Evolutionary conservation across 2,113 vertebrate species (phyloP), one percentile per base, ranked within the genome.

Genomic region (Apteryx mantelli): DNA sequence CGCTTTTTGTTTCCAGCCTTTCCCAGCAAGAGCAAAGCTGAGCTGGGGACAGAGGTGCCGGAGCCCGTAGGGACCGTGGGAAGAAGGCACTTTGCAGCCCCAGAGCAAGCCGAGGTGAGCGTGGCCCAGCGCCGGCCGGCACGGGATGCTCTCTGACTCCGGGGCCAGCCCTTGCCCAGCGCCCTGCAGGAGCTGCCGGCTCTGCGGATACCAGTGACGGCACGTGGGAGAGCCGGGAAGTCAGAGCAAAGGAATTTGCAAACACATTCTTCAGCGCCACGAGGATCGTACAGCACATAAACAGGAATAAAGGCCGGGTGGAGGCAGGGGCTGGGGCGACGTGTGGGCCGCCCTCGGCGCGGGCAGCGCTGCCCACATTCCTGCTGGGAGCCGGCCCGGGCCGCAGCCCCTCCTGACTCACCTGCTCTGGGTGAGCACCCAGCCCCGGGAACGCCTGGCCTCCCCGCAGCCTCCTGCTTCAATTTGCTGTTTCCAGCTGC

Each of bases 181-280:
- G 36, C 48, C 68, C 58, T 16, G 5, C 13, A 8, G 80, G 89
- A 91, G 44, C 95, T 61, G 80, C 40, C 2, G 6, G 52, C 50
- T 36, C 34, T 8, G 26, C 14, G 15, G n/a, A 61, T 38, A n/a
- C 22, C 53, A 71, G 80, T 94, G 95, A 94, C 61, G 1, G 90
- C 80, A 36, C 86, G 88, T 48, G 58, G 83, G 81, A 94, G 95
- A 94, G 86, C 88, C 32, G 21, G 75, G 92, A 97, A 96, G 94
- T 97, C 95, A 96, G 86, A 93, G 89, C 96, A 91, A 95, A 97
- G 96, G 97, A 98, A 97, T 98, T 97, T 86, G 83, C 88, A 94
- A 94, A 86, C 93, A 89, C 97, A 94, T 98, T 97, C 96, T 97
- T 91, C 69, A 91, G 86, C 42, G 1, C 88, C 77, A 85, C 56